Evolutionary conservation across 2,113 vertebrate genomes (phyloP).

Genomic region (Esox niger): DNA sequence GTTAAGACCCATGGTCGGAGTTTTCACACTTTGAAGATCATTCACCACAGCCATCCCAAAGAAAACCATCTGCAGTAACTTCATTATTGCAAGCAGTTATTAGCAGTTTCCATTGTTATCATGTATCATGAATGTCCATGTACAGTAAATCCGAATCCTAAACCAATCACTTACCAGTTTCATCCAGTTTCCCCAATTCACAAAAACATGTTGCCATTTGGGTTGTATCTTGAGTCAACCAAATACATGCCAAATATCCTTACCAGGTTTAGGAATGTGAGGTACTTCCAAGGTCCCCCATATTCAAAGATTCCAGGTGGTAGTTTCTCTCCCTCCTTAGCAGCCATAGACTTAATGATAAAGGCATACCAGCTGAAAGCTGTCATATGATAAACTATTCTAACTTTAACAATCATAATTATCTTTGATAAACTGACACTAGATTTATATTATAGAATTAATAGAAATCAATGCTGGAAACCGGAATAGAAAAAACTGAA

Average conservation of each 20-base stretch:
- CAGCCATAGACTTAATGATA: slow-evolving; percentile 53
- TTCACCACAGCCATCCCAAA: slow-evolving; percentile 63
- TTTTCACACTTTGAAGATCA: slow-evolving; percentile 54
- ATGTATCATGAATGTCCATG: neutral
- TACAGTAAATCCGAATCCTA: neutral
- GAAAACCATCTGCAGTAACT: slow-evolving; percentile 70
- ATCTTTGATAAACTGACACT: neutral
- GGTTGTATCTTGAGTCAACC: neutral
- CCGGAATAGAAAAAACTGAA: neutral
- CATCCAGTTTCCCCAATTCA: too few relatives aligned
- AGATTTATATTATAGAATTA: neutral
- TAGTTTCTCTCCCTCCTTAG: slow-evolving; percentile 59
- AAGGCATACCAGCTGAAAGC: slow-evolving; percentile 69
- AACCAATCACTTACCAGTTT: neutral
- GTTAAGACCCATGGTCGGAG: slow-evolving; percentile 29
- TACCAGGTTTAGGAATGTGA: slow-evolving; percentile 77
- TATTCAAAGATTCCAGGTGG: slow-evolving; percentile 70
- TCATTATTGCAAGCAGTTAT: slow-evolving; percentile 26
- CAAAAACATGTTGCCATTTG: too few relatives aligned
- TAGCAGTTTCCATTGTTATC: neutral
- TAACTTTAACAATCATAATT: slow-evolving; percentile 46
- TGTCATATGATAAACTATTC: slow-evolving; percentile 53
- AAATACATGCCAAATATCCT: slow-evolving; percentile 18
- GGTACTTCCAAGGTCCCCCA: slow-evolving; percentile 76
- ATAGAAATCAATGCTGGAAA: slow-evolving; percentile 5